Evolutionary conservation across 2,888 invertebrate genomes (phyloP), one percentile per base, ranked within the genome.

Genomic region (Sphaeridia pumilis): DNA sequence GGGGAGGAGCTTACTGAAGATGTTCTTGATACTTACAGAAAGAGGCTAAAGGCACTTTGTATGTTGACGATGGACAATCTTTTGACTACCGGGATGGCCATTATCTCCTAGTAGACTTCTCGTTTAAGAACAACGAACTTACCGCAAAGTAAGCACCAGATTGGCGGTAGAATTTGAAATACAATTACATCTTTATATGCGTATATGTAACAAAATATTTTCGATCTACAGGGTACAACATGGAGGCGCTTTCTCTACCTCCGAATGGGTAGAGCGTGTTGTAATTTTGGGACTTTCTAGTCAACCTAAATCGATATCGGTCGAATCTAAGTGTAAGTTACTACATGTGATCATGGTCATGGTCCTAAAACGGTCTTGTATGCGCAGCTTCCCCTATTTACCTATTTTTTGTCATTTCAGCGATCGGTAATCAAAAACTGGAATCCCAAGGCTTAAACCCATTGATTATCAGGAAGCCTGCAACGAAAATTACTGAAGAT

Each of bases 11-110:
- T n/a, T n/a, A n/a, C n/a, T n/a, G n/a, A n/a, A n/a, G n/a, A n/a
- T n/a, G n/a, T n/a, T n/a, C n/a, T n/a, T n/a, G n/a, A n/a, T n/a
- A n/a, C 22, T 55, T 61, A 44, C 49, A 67, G 62, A 67, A 68
- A 12, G 63, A 66, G 21, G 92, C 95, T 0, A 73, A 75, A 28
- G 93, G 94, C 42, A 80, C 82, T 0, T 71, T 97, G 2, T 97
- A 89, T 70, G 80, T 92, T 50, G 95, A 97, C 70, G 94, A 95
- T 70, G 88, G 87, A 2, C 82, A 84, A 62, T 85, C 84, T 0
- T 92, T 80, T 69, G 85, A 86, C 4, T 76, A 93, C 69, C 77
- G 77, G 49, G 75, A 83, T 63, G 83, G 82, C 57, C 79, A 84
- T 62, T 84, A 80, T 67, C 73, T 87, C 28, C 83, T 86, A 69